Conservation (phyloP, 2,888 invertebrate genomes). For the Cephus pulcher region DNA sequence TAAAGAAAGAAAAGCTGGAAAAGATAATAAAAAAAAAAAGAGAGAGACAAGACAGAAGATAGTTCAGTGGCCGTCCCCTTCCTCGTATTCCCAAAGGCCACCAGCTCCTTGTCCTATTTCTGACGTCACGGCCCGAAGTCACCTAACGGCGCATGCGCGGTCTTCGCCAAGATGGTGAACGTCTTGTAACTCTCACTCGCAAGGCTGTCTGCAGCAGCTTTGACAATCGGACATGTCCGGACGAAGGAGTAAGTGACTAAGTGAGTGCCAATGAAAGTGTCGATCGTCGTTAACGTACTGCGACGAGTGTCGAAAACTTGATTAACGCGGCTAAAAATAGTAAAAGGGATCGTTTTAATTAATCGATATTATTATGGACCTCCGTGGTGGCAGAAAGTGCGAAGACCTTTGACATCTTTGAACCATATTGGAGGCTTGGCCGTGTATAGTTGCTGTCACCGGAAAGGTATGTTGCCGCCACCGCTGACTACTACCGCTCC, state of each 20-base stretch:
- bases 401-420: constrained; percentile 36
- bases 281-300: neutral
- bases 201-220: constrained; percentile 35
- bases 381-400: constrained; percentile 15
- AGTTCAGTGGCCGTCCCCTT: constrained; percentile 57
- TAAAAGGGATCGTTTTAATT: neutral
- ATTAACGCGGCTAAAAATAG: neutral
- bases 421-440: constrained; percentile 42
- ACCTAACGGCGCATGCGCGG: constrained; percentile 44
- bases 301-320: neutral
- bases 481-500: neutral
- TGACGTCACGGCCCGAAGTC: constrained; percentile 51
- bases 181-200: constrained; percentile 59
- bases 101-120: constrained; percentile 61
- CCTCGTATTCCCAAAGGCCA: constrained; percentile 50
- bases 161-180: constrained; percentile 59
- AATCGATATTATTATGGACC: constrained; percentile 9
- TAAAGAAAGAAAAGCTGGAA: neutral
- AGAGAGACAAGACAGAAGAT: constrained; percentile 30
- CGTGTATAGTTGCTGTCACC: constrained; percentile 29
- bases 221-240: constrained; percentile 27
- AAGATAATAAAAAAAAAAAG: neutral
- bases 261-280: constrained; percentile 21
- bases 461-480: constrained; percentile 29
- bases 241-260: neutral